phyloP scores from a whole-genome alignment of 2,888 invertebrate genomes.

The Drosophila picticornis region DNA sequence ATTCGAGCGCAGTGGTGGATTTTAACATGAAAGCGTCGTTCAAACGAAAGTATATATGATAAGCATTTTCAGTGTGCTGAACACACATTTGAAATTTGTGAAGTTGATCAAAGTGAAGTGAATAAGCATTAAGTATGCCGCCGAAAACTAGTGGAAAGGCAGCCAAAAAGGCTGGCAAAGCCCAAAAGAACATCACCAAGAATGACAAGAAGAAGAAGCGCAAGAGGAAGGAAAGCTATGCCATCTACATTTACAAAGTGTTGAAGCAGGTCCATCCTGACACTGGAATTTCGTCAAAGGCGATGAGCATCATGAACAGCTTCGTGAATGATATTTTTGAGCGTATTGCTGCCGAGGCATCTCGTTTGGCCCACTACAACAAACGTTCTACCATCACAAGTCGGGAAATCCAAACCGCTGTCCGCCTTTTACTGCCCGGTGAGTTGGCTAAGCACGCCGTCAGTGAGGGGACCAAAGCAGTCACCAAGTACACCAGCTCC shows the following conservation, averaged over 20 bases:
- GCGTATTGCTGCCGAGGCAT: conserved; percentile 89
- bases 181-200: conserved; percentile 87
- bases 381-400: conserved; percentile 54
- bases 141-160: conserved; percentile 85
- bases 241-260: conserved; percentile 85
- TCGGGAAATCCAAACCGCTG: conserved; percentile 50
- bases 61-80: not conserved
- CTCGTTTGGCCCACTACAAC: conserved; percentile 86
- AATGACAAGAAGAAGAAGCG: conserved; percentile 87
- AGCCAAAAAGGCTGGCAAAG: conserved; percentile 87
- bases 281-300: conserved; percentile 89
- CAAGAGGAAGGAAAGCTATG: conserved; percentile 84
- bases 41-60: no score
- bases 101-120: conserved; percentile 29
- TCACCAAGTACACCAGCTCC: conserved; percentile 62
- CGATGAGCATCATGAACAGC: conserved; percentile 91
- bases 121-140: conserved; percentile 54
- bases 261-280: conserved; percentile 88
- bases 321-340: conserved; percentile 92
- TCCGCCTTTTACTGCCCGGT: conserved; percentile 56
- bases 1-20: no score
- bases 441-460: conserved; percentile 63
- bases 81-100: conserved; percentile 16
- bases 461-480: conserved; percentile 58
- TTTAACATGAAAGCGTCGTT: no score